A percentile compares a stretch with the other conserved stretches of the same genome.
Conservation (phyloP, 1,140 invertebrate genomes). For the Lethocerus indicus region DNA sequence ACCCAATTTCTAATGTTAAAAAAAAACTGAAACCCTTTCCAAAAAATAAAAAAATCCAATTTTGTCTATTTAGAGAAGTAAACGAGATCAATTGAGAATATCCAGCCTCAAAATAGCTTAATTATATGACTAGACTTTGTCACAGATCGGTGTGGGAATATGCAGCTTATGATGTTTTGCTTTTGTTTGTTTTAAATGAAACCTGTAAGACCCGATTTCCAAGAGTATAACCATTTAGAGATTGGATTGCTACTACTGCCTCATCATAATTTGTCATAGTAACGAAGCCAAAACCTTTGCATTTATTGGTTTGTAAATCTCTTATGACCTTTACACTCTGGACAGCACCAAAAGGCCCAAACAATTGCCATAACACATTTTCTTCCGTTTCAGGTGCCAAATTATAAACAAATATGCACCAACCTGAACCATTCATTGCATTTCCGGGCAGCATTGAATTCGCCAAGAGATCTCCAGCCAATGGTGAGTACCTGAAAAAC, state of each 20-base stretch:
- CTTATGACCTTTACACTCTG: conserved; percentile 96
- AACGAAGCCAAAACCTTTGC: conserved; percentile 99
- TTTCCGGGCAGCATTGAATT: conserved; percentile 72
- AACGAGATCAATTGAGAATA: conserved; percentile 16
- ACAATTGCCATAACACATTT: conserved; percentile 95
- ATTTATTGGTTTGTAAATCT: conserved; percentile 95
- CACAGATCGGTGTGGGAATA: conserved; percentile 5
- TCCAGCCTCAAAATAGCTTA: conserved; percentile 15
- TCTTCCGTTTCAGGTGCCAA: conserved; percentile 96
- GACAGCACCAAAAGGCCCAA: conserved; percentile 97
- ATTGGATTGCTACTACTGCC: conserved; percentile 91
- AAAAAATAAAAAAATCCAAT: conserved; percentile 3
- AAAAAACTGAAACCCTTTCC: neutral
- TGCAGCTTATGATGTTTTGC: conserved; percentile 62
- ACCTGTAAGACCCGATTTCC: conserved; percentile 96
- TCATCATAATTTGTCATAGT: conserved; percentile 99
- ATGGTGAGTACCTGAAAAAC: conserved; percentile 70
- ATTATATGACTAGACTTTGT: conserved; percentile 14
- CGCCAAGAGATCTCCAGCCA: conserved; percentile 80
- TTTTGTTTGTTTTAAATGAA: conserved; percentile 93
- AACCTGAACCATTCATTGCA: conserved; percentile 69
- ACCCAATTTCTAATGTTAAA: conserved; percentile 1
- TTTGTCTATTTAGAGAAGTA: no score
- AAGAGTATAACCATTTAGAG: conserved; percentile 92
- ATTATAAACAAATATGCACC: conserved; percentile 99